Conservation (phyloP, 92 coral and sea anemone species). For the Palythoa grandis region DNA sequence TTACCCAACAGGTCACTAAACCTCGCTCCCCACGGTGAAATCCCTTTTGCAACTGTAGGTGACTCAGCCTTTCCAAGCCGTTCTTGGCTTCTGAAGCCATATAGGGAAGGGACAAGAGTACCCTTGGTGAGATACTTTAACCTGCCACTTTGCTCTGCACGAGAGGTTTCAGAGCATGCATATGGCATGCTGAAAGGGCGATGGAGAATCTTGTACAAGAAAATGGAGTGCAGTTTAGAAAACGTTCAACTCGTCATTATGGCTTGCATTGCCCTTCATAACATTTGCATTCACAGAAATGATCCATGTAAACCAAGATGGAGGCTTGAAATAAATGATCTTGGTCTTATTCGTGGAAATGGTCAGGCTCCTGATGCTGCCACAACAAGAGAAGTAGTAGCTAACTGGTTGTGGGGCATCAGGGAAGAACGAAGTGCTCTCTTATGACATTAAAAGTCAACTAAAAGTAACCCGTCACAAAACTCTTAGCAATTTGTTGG, state of each 20-base stretch:
- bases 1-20: conserved; percentile 31
- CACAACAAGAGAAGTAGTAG: conserved; percentile 31
- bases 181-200: conserved; percentile 53
- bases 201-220: conserved; percentile 60
- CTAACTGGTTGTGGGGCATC: conserved; percentile 49
- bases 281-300: conserved; percentile 51
- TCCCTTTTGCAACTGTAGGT: conserved; percentile 56
- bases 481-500: background rate
- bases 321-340: conserved; percentile 53
- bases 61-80: conserved; percentile 62
- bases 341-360: conserved; percentile 32
- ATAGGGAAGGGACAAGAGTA: conserved; percentile 41
- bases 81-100: conserved; percentile 60
- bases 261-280: conserved; percentile 55
- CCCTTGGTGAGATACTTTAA: conserved; percentile 48
- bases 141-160: conserved; percentile 56
- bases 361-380: conserved; percentile 31
- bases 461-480: background rate
- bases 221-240: conserved; percentile 44
- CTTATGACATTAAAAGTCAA: no score
- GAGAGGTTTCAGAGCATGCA: conserved; percentile 57
- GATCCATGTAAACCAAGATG: conserved; percentile 58
- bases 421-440: conserved; percentile 9
- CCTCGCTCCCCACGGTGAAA: conserved; percentile 46
- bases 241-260: conserved; percentile 38